Evolutionary conservation across 2,113 vertebrate species (phyloP), one percentile per base, ranked within the genome.

Genomic region (Montifringilla adamsi): DNA sequence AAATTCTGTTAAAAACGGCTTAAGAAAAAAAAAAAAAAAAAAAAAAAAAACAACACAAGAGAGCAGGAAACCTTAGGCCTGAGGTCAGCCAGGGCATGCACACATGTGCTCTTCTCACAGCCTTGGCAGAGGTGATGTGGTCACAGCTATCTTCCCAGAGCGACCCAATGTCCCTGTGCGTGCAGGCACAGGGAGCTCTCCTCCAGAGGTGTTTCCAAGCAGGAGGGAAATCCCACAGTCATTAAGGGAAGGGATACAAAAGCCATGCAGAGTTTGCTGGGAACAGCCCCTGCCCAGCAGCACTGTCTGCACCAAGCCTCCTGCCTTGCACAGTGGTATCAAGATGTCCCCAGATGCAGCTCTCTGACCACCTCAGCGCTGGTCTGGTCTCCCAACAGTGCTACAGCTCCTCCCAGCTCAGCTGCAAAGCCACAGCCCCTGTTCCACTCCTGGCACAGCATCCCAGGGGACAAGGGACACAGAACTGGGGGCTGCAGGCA

Each of bases 1-100:
- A 97, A 98, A 96, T 97, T 98, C 96, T 98, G 97, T 97, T 98
- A 95, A 97, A 97, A 97, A 96, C 63, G 69, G 94, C 62, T 96
- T 86, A 88, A 82, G 70, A 10, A 68, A 9, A 35, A 47, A 58
- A 60, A 46, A 68, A 41, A 10, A 2, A n/a, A 53, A 44, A 53
- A 44, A 46, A 35, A 46, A 68, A 41, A 10, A 2, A 49, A 35
- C 22, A 59, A 12, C 37, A 87, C 18, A 64, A 82, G 79, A 92
- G 93, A 94, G 86, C 58, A 86, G 87, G 72, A 89, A 84, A 94
- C 58, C 49, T 92, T 96, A 93, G 84, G 89, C 95, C 95, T 95
- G 93, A 97, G 94, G 93, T 95, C 85, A 90, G 91, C 94, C 93
- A 96, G 90, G 87, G 92, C 83, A 72, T 11, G 63, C 7, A 9